A percentile compares a stretch with the other conserved stretches of the same genome.
These are phyloP conservation scores for Physocephala rufipes DNA, from an alignment of 2,888 invertebrate genomes.

Conservation along the genomic window DNA sequence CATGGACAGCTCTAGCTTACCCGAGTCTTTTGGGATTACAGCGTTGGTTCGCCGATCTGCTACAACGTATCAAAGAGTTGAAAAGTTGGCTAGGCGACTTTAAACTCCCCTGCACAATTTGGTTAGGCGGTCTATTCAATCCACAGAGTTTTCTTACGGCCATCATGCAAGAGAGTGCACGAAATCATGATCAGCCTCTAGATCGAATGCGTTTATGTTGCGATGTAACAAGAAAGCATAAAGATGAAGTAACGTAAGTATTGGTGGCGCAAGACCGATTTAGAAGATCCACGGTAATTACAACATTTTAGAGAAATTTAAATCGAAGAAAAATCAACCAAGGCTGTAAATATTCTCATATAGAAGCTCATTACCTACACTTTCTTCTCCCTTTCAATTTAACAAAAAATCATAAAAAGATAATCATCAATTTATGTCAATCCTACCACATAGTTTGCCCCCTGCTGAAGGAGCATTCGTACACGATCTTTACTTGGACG, in stretches of 20 bases:
- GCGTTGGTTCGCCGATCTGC: constrained; percentile 88
- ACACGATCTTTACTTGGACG: constrained; percentile 91
- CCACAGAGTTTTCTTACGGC: constrained; percentile 97
- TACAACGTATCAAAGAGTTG: constrained; percentile 81
- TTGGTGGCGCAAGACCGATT: too few relatives aligned
- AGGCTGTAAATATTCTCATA: too few relatives aligned
- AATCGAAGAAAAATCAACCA: too few relatives aligned
- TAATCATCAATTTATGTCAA: background rate
- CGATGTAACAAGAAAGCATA: constrained; percentile 91
- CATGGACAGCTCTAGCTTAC: constrained; percentile 89
- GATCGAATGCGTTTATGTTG: constrained; percentile 96
- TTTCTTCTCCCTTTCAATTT: too few relatives aligned
- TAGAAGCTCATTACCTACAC: too few relatives aligned
- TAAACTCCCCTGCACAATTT: constrained; percentile 85
- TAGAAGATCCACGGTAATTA: too few relatives aligned
- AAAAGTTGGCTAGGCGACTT: constrained; percentile 87
- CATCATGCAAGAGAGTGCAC: constrained; percentile 96
- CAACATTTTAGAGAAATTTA: too few relatives aligned
- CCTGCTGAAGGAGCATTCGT: constrained; percentile 94
- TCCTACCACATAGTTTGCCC: constrained; percentile 70
- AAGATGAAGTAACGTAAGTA: constrained; percentile 83
- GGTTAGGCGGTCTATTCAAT: constrained; percentile 97
- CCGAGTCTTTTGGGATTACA: constrained; percentile 86
- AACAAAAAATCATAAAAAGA: background rate
- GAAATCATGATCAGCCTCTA: constrained; percentile 94